phyloP scores from a whole-genome alignment of 2,888 invertebrate genomes.

The Sphaerophoria taeniata region DNA sequence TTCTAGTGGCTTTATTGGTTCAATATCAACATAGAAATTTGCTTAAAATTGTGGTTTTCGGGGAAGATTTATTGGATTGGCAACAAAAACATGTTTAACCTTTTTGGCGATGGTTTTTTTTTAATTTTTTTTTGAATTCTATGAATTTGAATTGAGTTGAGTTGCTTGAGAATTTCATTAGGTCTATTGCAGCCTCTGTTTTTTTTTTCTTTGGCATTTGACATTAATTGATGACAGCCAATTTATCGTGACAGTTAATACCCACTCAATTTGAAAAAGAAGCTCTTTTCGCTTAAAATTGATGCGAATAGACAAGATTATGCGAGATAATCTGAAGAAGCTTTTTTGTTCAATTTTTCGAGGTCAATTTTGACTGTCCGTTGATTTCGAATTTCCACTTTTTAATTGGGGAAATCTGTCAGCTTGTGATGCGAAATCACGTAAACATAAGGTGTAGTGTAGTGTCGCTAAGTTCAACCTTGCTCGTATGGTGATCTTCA shows the following conservation, averaged over 20 bases:
- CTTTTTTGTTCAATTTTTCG: not conserved
- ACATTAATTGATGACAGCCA: conserved; percentile 28
- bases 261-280: conserved; percentile 17
- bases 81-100: conserved; percentile 22
- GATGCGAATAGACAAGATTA: not conserved
- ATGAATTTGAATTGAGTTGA: conserved; percentile 5
- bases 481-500: too few species aligned
- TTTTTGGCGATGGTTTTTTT: not conserved
- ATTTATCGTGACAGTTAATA: conserved; percentile 27
- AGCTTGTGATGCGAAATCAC: too few species aligned
- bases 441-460: too few species aligned
- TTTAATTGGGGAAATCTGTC: too few species aligned
- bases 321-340: conserved; percentile 8
- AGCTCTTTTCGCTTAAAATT: conserved; percentile 1
- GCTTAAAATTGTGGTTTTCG: conserved; percentile 52
- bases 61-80: conserved; percentile 51
- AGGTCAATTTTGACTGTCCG: too few species aligned
- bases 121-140: not conserved
- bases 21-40: conserved; percentile 64
- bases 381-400: too few species aligned
- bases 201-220: conserved; percentile 18
- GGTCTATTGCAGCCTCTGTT: not conserved
- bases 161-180: conserved; percentile 13
- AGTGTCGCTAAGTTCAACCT: too few species aligned
- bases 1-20: conserved; percentile 48